A percentile compares a stretch with the other conserved stretches of the same genome.
These are phyloP conservation scores for Xerus rutilus DNA, from an alignment of 2,797 vertebrate species.

Conservation along the genomic window DNA sequence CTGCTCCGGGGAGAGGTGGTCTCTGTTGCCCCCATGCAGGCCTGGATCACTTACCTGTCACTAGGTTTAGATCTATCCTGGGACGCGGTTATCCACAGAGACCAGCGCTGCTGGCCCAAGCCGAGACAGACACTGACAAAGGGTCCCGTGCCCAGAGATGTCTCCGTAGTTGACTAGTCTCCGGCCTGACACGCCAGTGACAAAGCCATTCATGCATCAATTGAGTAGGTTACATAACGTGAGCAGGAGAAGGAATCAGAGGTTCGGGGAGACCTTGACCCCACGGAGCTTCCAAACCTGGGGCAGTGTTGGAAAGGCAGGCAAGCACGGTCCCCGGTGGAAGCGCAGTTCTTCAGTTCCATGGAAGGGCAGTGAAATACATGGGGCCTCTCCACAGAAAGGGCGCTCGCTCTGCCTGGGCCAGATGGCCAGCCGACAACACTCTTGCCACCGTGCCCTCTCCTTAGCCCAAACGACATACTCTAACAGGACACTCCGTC, in stretches of 20 bases:
- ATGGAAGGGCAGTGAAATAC: background rate
- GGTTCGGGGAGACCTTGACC: no score
- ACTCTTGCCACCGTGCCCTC: background rate
- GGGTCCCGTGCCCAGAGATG: background rate
- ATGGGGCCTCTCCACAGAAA: background rate
- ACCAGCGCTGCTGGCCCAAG: no score
- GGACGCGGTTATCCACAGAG: background rate
- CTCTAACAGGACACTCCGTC: background rate
- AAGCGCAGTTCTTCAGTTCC: background rate
- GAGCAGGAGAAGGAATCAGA: background rate
- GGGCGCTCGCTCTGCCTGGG: background rate
- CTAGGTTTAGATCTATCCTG: background rate
- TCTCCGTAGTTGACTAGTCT: background rate
- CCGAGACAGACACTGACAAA: background rate
- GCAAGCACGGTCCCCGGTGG: background rate
- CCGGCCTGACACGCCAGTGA: background rate
- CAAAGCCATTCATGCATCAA: background rate
- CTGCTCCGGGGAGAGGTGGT: accelerated
- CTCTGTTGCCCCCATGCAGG: background rate
- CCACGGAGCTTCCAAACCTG: background rate
- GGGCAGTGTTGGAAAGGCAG: background rate
- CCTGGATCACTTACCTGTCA: background rate
- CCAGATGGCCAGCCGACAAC: accelerated
- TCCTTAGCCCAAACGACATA: background rate
- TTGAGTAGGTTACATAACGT: background rate